These are phyloP conservation scores for Blastobasis lacticolella DNA, from an alignment of 2,888 invertebrate species.

Conservation along the genomic window DNA sequence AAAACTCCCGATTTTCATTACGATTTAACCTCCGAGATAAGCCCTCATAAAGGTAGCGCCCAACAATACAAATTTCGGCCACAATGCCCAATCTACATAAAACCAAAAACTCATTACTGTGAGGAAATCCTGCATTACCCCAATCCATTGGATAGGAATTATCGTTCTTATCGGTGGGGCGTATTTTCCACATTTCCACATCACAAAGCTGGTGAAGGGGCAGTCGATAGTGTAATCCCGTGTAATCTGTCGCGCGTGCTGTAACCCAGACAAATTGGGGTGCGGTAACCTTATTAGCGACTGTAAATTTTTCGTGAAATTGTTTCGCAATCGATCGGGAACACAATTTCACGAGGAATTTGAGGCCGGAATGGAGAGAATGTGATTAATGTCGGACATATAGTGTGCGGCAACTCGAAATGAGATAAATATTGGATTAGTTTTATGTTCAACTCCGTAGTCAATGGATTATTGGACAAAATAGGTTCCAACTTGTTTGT, in stretches of 20 bases:
- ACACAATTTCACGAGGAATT: constrained; percentile 8
- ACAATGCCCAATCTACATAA: constrained; percentile 10
- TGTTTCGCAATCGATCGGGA: constrained; percentile 17
- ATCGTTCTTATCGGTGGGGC: constrained; percentile 7
- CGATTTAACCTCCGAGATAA: not conserved
- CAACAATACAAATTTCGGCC: not conserved
- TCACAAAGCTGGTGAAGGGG: constrained; percentile 16
- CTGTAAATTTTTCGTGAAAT: constrained; percentile 28
- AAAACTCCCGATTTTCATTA: not conserved
- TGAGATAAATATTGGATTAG: too few species aligned
- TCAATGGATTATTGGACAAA: not conserved
- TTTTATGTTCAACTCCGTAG: not conserved
- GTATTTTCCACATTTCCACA: constrained; percentile 16
- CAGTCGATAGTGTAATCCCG: constrained; percentile 21
- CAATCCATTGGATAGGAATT: constrained; percentile 7
- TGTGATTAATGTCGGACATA: not conserved
- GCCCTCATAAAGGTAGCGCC: not conserved
- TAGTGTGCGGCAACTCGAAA: too few species aligned
- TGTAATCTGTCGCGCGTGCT: constrained; percentile 23
- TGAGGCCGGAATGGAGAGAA: not conserved
- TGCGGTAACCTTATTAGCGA: constrained; percentile 23
- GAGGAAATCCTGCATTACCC: constrained; percentile 10
- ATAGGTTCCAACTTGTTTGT: too few species aligned
- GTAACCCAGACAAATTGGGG: constrained; percentile 22
- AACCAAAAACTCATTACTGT: constrained; percentile 20